Conservation (phyloP, 1,140 invertebrate genomes). For the Hylaeus anthracinus region DNA sequence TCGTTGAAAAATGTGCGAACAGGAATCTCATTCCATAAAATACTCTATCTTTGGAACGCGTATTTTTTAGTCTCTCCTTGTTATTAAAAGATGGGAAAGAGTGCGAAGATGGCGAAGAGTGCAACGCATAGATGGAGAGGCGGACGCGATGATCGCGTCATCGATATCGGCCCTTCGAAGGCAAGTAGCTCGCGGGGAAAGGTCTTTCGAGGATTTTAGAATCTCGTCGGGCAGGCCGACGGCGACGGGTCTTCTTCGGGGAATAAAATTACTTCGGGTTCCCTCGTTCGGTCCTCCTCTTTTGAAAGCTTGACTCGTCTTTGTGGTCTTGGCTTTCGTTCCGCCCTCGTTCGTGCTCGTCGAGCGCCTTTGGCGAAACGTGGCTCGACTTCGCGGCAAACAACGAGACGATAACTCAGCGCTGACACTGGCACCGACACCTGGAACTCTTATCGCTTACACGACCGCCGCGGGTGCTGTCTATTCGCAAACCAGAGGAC, state of each 20-base stretch:
- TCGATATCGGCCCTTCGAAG: neutral
- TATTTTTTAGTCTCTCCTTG: too few species aligned
- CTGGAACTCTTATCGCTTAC: slow-evolving; percentile 26
- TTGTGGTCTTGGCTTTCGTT: slow-evolving; percentile 33
- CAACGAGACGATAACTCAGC: slow-evolving; percentile 44
- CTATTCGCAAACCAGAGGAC: neutral
- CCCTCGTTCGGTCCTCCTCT: neutral
- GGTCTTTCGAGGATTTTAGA: neutral
- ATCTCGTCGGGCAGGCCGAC: neutral
- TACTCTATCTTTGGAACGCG: too few species aligned
- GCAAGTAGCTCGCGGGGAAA: neutral
- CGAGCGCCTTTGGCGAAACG: slow-evolving; percentile 30
- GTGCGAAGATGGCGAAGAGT: neutral
- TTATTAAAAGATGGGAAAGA: too few species aligned
- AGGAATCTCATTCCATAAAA: too few species aligned
- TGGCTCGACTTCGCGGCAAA: slow-evolving; percentile 10
- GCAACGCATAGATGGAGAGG: neutral
- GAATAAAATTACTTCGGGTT: slow-evolving; percentile 59
- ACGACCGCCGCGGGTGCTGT: neutral
- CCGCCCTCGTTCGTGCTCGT: slow-evolving; percentile 12
- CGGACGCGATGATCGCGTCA: too few species aligned
- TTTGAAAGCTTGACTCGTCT: neutral
- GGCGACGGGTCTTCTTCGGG: neutral
- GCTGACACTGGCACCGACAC: slow-evolving; percentile 33
- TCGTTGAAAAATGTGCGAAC: too few species aligned